A percentile compares a stretch with the other conserved stretches of the same genome.
Evolutionary conservation across 2,113 vertebrate genomes (phyloP).

Genomic region (Scartelaos histophorus): DNA sequence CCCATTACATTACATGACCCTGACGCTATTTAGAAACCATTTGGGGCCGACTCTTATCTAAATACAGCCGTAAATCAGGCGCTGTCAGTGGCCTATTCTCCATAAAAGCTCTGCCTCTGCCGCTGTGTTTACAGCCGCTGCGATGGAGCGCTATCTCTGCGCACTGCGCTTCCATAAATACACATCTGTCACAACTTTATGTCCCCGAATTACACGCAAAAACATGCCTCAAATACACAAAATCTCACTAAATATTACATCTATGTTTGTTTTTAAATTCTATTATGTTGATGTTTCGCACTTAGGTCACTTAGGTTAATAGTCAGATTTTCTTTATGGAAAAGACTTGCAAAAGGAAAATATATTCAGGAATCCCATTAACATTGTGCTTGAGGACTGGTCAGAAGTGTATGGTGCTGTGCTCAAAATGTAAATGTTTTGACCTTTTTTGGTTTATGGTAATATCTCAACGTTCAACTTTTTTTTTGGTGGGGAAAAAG

Average conservation of each 20-base stretch:
- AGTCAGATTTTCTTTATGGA: too few species aligned
- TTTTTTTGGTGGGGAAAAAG: too few species aligned
- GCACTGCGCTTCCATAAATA: conserved; percentile 74
- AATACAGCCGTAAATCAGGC: conserved; percentile 91
- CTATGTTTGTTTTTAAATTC: background rate
- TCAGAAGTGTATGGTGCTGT: too few species aligned
- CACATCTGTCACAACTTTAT: conserved; percentile 44
- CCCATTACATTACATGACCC: conserved; percentile 83
- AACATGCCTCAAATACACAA: background rate
- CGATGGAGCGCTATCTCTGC: conserved; percentile 80
- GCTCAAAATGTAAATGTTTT: too few species aligned
- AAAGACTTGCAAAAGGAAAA: too few species aligned
- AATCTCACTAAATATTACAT: background rate
- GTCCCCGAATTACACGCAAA: conserved; percentile 17
- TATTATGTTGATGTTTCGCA: background rate
- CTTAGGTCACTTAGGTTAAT: background rate
- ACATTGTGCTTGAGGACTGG: too few species aligned
- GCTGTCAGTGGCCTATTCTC: conserved; percentile 86
- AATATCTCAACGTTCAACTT: too few species aligned
- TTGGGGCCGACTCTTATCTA: conserved; percentile 87
- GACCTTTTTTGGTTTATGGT: too few species aligned
- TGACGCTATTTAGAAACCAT: conserved; percentile 85
- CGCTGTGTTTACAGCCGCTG: conserved; percentile 85
- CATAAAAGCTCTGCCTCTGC: conserved; percentile 87
- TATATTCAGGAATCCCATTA: too few species aligned